A percentile compares a stretch with the other conserved stretches of the same genome.
phyloP scores from a whole-genome alignment of 2,113 vertebrate genomes.

The Callithrix jacchus region DNA sequence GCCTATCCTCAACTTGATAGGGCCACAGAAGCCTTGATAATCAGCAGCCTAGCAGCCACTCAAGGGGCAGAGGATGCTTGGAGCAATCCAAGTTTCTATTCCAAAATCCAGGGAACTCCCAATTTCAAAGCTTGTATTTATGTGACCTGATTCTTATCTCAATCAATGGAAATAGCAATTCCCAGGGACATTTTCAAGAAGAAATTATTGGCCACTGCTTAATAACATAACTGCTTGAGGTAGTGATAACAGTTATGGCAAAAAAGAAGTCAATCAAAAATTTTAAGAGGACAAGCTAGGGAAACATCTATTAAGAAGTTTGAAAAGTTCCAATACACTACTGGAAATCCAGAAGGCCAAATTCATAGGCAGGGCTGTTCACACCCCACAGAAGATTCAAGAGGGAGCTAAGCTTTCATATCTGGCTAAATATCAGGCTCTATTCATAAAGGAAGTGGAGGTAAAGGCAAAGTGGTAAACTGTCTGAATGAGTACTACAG shows the following conservation, averaged over 20 bases:
- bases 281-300: neutral
- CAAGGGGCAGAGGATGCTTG: neutral
- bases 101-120: neutral
- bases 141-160: neutral
- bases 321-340: neutral
- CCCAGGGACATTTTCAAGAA: neutral
- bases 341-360: neutral
- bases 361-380: too few species aligned
- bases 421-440: neutral
- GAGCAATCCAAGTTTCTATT: neutral
- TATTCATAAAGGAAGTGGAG: neutral
- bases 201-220: neutral
- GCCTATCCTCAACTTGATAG: too few species aligned
- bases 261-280: neutral
- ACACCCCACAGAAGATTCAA: neutral
- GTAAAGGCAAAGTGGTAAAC: neutral
- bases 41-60: neutral
- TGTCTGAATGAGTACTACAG: too few species aligned
- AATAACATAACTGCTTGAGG: neutral
- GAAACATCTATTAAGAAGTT: neutral
- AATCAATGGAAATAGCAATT: neutral
- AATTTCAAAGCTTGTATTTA: neutral
- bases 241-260: neutral
- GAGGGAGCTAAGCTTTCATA: too few species aligned
- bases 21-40: neutral